These are phyloP conservation scores for Ylistrum balloti DNA, from an alignment of 1,140 invertebrate species.

Conservation along the genomic window DNA sequence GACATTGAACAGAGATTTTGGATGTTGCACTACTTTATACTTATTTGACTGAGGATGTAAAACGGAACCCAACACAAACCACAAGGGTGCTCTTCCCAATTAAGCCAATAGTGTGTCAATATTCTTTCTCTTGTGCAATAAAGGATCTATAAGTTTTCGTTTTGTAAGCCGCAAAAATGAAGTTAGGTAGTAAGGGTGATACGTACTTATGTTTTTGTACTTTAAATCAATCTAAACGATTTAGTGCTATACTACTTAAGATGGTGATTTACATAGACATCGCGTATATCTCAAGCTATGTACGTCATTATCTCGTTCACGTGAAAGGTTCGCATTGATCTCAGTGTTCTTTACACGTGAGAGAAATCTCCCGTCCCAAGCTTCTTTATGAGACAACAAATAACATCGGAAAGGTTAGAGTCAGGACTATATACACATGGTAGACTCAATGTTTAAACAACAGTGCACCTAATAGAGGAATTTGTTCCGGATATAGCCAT, in stretches of 20 bases:
- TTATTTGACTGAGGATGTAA: no score
- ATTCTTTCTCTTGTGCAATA: no score
- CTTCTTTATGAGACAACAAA: background rate
- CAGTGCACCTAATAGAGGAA: background rate
- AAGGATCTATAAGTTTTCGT: no score
- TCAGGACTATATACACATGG: background rate
- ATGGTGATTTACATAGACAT: background rate
- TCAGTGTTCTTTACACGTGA: background rate
- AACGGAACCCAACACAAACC: no score
- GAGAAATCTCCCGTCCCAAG: background rate
- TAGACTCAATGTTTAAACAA: background rate
- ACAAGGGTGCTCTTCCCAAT: no score
- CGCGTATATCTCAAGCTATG: background rate
- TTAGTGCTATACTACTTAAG: background rate
- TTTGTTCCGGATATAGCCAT: background rate
- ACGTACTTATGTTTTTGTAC: background rate
- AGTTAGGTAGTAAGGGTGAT: background rate
- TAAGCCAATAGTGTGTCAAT: no score
- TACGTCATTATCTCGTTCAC: background rate
- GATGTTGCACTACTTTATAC: no score
- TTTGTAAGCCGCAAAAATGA: background rate
- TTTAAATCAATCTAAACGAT: constrained; percentile 36
- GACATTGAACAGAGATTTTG: no score
- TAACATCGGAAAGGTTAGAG: background rate
- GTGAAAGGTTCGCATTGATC: background rate